These are phyloP conservation scores for Promerops cafer DNA, from an alignment of 2,113 vertebrate species.

Conservation along the genomic window DNA sequence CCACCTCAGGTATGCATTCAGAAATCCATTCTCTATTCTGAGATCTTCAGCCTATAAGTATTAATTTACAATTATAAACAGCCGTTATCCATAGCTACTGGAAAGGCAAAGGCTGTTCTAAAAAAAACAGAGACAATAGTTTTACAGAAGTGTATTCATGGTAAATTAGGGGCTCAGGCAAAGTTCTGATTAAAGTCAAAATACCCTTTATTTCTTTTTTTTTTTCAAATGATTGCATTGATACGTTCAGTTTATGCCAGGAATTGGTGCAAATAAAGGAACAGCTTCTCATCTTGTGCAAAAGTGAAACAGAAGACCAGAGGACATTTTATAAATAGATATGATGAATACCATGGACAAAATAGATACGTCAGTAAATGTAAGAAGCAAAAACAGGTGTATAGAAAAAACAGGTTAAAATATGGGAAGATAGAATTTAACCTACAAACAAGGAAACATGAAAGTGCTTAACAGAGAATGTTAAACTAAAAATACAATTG, in stretches of 20 bases:
- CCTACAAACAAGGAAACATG: neutral
- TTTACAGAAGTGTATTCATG: neutral
- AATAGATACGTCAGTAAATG: neutral
- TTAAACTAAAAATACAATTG: neutral
- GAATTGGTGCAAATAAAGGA: neutral
- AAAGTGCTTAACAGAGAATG: neutral
- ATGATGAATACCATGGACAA: neutral
- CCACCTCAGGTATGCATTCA: neutral
- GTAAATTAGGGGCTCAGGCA: neutral
- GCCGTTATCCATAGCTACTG: neutral
- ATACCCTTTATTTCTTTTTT: neutral
- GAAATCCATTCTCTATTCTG: neutral
- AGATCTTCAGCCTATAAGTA: neutral
- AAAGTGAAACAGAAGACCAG: neutral
- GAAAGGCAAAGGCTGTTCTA: neutral
- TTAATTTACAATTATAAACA: neutral
- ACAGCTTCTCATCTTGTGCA: neutral
- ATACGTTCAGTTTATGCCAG: neutral
- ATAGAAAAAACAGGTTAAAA: neutral
- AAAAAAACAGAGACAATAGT: slow-evolving; percentile 26
- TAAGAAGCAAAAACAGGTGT: neutral
- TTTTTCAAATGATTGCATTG: neutral
- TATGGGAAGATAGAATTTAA: neutral
- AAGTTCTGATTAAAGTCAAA: slow-evolving; percentile 40
- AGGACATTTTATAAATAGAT: neutral